These are phyloP conservation scores for Frankliniella fusca DNA, from an alignment of 2,888 invertebrate species.

Conservation along the genomic window DNA sequence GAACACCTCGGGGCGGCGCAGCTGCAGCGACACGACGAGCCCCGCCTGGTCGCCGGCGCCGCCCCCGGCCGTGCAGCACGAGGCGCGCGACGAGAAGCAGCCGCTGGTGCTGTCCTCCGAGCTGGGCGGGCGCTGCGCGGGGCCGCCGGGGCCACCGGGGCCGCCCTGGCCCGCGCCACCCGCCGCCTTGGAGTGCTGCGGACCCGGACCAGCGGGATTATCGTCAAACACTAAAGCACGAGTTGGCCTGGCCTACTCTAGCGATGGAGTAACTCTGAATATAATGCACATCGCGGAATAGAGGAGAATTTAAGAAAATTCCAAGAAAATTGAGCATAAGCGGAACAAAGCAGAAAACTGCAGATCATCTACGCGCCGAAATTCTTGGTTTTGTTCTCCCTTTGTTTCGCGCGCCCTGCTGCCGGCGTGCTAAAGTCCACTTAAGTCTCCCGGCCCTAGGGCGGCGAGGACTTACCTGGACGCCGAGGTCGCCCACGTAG, in stretches of 20 bases:
- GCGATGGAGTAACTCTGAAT: background rate
- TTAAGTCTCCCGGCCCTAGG: conserved; percentile 13
- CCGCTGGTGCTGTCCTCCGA: conserved; percentile 58
- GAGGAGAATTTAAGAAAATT: no score
- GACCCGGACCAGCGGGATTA: background rate
- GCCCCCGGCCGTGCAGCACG: conserved; percentile 39
- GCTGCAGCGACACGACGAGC: conserved; percentile 62
- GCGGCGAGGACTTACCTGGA: conserved; percentile 37
- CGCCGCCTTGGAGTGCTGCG: background rate
- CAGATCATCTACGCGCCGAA: no score
- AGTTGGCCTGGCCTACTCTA: background rate
- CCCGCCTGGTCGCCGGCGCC: conserved; percentile 50
- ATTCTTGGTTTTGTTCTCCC: no score
- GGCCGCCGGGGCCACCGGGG: background rate
- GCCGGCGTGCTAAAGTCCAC: background rate
- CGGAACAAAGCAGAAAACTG: no score
- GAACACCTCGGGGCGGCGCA: conserved; percentile 73
- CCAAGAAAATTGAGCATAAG: no score
- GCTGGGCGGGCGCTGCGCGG: conserved; percentile 47
- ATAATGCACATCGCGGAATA: no score
- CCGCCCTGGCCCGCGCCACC: background rate
- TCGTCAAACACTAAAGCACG: background rate
- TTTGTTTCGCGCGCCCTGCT: no score
- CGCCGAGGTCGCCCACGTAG: conserved; percentile 58
- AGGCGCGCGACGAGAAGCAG: conserved; percentile 53